Percentiles rank a stretch among this genome's conserved stretches.
Conservation (phyloP, 1,140 invertebrate genomes). For the Sitodiplosis mosellana region DNA sequence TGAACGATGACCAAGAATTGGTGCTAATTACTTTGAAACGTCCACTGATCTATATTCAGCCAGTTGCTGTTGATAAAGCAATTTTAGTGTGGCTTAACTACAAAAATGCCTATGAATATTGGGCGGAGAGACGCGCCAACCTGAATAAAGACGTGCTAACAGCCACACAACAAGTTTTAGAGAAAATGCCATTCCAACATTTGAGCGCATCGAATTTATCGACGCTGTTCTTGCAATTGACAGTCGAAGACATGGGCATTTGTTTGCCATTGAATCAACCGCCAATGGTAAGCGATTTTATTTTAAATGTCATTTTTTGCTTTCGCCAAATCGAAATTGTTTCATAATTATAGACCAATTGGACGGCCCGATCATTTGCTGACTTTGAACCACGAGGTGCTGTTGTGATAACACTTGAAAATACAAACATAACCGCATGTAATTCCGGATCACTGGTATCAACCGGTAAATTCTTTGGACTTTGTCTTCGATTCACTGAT, state of each 20-base stretch:
- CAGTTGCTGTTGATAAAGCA: conserved; percentile 86
- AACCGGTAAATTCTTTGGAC: conserved; percentile 60
- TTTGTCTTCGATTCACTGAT: conserved; percentile 86
- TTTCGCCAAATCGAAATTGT: conserved; percentile 1
- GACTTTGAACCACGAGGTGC: conserved; percentile 72
- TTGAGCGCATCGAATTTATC: conserved; percentile 57
- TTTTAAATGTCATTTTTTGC: conserved; percentile 1
- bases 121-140: conserved; percentile 85
- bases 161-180: conserved; percentile 58
- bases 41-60: conserved; percentile 87
- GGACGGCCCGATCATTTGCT: conserved; percentile 42
- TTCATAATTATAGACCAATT: conserved; percentile 27
- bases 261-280: conserved; percentile 79
- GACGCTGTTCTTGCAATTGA: conserved; percentile 83
- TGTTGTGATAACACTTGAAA: conserved; percentile 85
- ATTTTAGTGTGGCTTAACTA: conserved; percentile 97
- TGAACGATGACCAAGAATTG: conserved; percentile 83
- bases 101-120: conserved; percentile 97
- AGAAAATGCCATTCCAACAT: conserved; percentile 55
- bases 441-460: conserved; percentile 63
- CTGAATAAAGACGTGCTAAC: conserved; percentile 71
- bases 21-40: conserved; percentile 79
- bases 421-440: conserved; percentile 80
- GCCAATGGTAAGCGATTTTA: conserved; percentile 31
- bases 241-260: conserved; percentile 92